Percentiles rank a stretch among this genome's conserved stretches.
Evolutionary conservation across 2,113 vertebrate genomes (phyloP).

Genomic region (Psettodes erumei): DNA sequence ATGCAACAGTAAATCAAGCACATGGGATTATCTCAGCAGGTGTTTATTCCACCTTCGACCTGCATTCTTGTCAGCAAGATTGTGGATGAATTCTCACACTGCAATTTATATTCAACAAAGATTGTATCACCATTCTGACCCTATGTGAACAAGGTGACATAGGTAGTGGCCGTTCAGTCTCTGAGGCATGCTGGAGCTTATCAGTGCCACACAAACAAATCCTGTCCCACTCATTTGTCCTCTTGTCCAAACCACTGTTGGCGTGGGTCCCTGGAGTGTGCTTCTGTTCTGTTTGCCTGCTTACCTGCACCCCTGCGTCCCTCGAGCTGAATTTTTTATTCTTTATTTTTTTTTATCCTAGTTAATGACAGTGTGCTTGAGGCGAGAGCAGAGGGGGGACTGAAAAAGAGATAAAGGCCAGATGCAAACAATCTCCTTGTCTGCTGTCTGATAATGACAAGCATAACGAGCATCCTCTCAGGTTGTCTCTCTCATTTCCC

Average conservation of each 20-base stretch:
- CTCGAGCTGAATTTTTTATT: conserved; percentile 27
- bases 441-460: conserved; percentile 70
- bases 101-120: neutral
- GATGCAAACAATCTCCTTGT: conserved; percentile 57
- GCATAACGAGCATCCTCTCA: conserved; percentile 69
- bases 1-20: conserved; percentile 19
- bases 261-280: conserved; percentile 28
- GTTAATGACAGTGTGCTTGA: conserved; percentile 62
- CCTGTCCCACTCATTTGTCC: conserved; percentile 28
- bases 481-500: conserved; percentile 66
- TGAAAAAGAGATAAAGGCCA: conserved; percentile 64
- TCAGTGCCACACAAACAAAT: neutral
- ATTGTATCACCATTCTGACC: conserved; percentile 3
- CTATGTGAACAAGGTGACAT: conserved; percentile 1
- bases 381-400: conserved; percentile 41
- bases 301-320: conserved; percentile 33
- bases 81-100: neutral
- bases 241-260: conserved; percentile 38
- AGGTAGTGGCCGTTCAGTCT: neutral
- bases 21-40: conserved; percentile 13
- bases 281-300: conserved; percentile 47
- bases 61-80: neutral
- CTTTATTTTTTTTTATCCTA: no score
- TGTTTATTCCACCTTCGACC: conserved; percentile 23
- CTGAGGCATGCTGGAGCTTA: neutral